phyloP scores from a whole-genome alignment of 2,888 invertebrate genomes.

The Lepeophtheirus nordmannii region DNA sequence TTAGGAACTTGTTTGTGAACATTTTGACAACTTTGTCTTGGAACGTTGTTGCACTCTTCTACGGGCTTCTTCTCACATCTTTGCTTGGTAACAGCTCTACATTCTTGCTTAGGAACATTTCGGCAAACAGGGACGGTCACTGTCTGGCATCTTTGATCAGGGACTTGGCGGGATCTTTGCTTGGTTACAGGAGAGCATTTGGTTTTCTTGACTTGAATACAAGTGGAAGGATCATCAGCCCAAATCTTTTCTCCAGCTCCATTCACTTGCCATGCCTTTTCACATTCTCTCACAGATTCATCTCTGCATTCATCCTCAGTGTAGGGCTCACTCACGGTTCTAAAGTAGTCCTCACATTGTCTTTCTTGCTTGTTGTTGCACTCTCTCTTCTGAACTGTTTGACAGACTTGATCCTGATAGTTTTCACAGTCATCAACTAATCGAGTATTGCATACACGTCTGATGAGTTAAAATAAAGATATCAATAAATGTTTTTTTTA shows the following conservation, averaged over 20 bases:
- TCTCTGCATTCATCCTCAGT: not conserved
- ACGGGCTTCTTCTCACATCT: not conserved
- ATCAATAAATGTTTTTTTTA: not conserved
- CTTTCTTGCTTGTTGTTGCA: conserved; percentile 1
- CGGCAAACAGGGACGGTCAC: not conserved
- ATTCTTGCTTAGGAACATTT: not conserved
- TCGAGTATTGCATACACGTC: conserved; percentile 1
- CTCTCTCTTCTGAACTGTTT: not conserved
- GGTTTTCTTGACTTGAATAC: not conserved
- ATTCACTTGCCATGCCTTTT: conserved; percentile 3
- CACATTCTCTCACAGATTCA: not conserved
- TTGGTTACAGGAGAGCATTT: not conserved
- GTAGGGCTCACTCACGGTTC: not conserved
- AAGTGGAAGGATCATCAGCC: not conserved
- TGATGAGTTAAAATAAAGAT: not conserved
- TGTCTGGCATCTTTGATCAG: not conserved
- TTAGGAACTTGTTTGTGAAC: not conserved
- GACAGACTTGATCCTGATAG: not conserved
- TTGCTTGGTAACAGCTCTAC: not conserved
- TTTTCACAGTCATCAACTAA: not conserved
- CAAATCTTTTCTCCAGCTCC: not conserved
- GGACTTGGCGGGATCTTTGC: not conserved
- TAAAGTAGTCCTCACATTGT: not conserved
- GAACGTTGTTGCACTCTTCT: not conserved
- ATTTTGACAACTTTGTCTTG: not conserved